Evolutionary conservation across 1,140 invertebrate species (phyloP).

Genomic region (Pseudomyrmex sp.): DNA sequence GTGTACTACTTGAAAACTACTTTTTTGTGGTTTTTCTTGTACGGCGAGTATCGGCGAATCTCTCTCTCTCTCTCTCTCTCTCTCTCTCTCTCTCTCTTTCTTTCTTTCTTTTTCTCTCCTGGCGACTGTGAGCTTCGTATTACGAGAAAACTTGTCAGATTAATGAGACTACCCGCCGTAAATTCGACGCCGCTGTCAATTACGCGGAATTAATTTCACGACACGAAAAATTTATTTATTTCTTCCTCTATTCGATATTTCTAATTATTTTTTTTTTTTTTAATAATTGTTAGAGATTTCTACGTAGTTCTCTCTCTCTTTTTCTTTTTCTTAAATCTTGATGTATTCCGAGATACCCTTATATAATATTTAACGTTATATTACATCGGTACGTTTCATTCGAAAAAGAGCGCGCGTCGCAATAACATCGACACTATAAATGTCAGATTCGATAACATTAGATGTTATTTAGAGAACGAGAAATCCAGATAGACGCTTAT

Average conservation of each 20-base stretch:
- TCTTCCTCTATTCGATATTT: not conserved
- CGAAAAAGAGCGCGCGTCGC: too few relatives aligned
- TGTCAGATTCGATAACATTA: not conserved
- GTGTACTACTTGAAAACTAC: not conserved
- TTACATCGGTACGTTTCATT: too few relatives aligned
- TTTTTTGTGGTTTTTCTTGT: constrained; percentile 15
- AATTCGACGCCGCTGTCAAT: not conserved
- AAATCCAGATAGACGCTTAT: constrained; percentile 1
- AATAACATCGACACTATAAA: too few relatives aligned
- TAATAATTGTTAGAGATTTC: not conserved
- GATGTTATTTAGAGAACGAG: not conserved
- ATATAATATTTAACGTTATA: too few relatives aligned
- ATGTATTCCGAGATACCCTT: not conserved
- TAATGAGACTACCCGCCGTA: not conserved
- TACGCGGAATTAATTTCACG: constrained; percentile 7
- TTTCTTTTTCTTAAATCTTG: not conserved
- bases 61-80: too few relatives aligned
- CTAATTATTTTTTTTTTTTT: too few relatives aligned
- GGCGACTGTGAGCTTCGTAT: not conserved
- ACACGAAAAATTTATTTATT: not conserved
- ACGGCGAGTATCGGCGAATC: not conserved
- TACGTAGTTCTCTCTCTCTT: not conserved
- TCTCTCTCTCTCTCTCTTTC: not conserved
- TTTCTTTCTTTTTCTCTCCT: not conserved
- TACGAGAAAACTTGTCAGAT: constrained; percentile 3